phyloP scores from a whole-genome alignment of 1,140 invertebrate genomes.

The Druon quercuslanigerum region DNA sequence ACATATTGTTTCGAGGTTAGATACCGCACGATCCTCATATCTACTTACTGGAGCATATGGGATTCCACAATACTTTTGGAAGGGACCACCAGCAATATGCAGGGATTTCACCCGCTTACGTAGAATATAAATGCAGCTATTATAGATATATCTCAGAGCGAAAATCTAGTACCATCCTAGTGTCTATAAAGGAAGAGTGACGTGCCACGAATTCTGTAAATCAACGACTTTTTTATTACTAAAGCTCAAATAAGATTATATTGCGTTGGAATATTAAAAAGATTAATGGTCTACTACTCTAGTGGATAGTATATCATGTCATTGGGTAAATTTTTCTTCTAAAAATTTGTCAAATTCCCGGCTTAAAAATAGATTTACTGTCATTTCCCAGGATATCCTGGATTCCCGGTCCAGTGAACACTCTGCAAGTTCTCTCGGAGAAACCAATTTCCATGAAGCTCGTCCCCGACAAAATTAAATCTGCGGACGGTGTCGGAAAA shows the following conservation, averaged over 20 bases:
- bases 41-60: conserved; percentile 19
- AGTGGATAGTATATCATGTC: too few relatives aligned
- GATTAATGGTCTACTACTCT: too few relatives aligned
- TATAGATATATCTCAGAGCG: neutral
- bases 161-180: neutral
- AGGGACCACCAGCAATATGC: conserved; percentile 25
- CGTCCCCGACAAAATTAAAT: conserved; percentile 66
- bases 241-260: neutral
- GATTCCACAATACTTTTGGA: conserved; percentile 13
- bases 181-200: conserved; percentile 18
- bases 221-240: neutral
- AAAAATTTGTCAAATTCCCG: too few relatives aligned
- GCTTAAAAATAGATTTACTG: too few relatives aligned
- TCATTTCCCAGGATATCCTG: too few relatives aligned
- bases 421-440: conserved; percentile 29
- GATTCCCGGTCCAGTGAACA: too few relatives aligned
- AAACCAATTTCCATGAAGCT: conserved; percentile 57
- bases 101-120: conserved; percentile 22
- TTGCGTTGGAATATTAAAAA: too few relatives aligned
- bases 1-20: conserved; percentile 31
- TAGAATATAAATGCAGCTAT: conserved; percentile 29
- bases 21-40: conserved; percentile 24
- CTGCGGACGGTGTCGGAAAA: conserved; percentile 62
- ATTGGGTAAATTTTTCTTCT: too few relatives aligned
- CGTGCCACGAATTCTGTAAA: conserved; percentile 7